Percentiles rank a stretch among this genome's conserved stretches.
phyloP scores from a whole-genome alignment of 30 jellyfish, hydroid and myxozoan species.

The Pseudorhiza aurosa region DNA sequence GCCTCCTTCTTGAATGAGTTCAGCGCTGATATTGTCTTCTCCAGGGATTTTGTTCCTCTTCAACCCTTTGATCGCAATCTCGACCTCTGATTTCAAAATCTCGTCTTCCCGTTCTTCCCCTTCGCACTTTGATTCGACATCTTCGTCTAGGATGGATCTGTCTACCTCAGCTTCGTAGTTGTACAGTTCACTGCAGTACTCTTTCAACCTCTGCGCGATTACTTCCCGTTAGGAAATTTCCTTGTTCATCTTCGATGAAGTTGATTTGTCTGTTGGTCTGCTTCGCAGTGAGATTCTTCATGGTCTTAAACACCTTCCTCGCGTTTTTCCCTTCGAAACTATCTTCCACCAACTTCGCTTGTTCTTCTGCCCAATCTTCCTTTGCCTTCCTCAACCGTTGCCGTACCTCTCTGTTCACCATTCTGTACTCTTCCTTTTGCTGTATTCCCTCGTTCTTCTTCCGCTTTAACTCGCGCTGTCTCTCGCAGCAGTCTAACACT shows the following conservation, averaged over 20 bases:
- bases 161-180: conserved; percentile 15
- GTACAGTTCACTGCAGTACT: conserved; percentile 53
- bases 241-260: conserved; percentile 21
- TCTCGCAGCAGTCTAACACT: conserved; percentile 34
- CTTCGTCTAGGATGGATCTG: too few relatives aligned
- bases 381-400: conserved; percentile 1
- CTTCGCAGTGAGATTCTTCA: conserved; percentile 34
- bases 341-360: conserved; percentile 2
- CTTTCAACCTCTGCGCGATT: too few relatives aligned
- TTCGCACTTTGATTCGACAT: conserved; percentile 3
- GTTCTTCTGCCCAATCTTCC: conserved; percentile 40
- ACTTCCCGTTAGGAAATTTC: conserved; percentile 34
- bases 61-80: too few relatives aligned
- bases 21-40: conserved; percentile 47
- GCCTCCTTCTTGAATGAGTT: conserved; percentile 50
- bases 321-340: conserved; percentile 21
- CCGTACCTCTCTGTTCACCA: conserved; percentile 11
- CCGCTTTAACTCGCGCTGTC: conserved; percentile 11
- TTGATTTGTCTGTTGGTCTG: conserved; percentile 3
- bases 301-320: conserved; percentile 11
- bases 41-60: conserved; percentile 50
- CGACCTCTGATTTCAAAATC: conserved; percentile 40
- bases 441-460: too few relatives aligned
- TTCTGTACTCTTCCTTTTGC: conserved; percentile 36
- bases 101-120: conserved; percentile 24